Evolutionary conservation across 2,888 invertebrate species (phyloP).

Genomic region (Xestia ashworthii): DNA sequence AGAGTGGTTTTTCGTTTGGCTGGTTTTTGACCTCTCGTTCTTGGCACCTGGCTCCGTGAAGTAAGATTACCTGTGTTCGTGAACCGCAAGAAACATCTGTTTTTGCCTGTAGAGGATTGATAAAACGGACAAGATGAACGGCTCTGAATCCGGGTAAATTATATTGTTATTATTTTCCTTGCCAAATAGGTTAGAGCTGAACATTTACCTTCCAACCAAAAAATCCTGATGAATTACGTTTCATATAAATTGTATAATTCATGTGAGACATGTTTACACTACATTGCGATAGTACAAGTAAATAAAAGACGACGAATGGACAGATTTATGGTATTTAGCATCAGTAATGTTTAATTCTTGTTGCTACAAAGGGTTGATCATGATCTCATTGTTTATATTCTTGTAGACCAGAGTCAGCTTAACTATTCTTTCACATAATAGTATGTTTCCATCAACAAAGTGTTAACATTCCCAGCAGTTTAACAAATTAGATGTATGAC

Average conservation of each 20-base stretch:
- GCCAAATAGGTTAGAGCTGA: constrained; percentile 61
- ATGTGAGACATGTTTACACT: constrained; percentile 25
- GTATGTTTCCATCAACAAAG: background rate
- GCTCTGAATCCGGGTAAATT: constrained; percentile 95
- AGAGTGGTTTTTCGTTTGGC: constrained; percentile 77
- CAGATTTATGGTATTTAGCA: constrained; percentile 12
- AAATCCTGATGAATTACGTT: constrained; percentile 18
- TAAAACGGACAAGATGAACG: constrained; percentile 91
- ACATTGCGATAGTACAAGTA: constrained; percentile 9
- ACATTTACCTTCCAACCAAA: constrained; percentile 3
- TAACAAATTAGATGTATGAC: background rate
- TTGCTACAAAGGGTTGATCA: constrained; percentile 11
- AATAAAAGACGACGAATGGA: constrained; percentile 13
- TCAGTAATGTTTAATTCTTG: constrained; percentile 28
- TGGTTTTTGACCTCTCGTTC: constrained; percentile 73
- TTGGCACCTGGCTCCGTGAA: constrained; percentile 79
- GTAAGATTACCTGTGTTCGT: constrained; percentile 75
- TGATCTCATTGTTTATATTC: constrained; percentile 57
- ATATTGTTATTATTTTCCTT: constrained; percentile 73
- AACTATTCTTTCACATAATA: background rate
- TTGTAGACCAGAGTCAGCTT: constrained; percentile 21
- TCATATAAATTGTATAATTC: constrained; percentile 9
- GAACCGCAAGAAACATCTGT: constrained; percentile 74
- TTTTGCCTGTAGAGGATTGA: constrained; percentile 65
- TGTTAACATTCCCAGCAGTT: background rate